Base-by-base conservation (phyloP, 2,797 vertebrate species). In the Cossypha caffra region DNA sequence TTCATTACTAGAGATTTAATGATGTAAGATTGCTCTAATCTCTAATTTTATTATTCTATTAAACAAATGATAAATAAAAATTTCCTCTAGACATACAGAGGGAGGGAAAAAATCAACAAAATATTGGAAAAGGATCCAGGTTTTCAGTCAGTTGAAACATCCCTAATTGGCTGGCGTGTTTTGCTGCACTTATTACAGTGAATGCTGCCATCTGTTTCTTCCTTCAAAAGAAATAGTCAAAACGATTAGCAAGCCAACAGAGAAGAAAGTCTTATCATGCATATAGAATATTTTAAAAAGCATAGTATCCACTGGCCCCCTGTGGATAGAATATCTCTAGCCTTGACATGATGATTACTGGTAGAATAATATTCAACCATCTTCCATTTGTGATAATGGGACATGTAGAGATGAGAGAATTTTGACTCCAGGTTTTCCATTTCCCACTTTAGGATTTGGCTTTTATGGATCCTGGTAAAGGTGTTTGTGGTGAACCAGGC, bases 181-280 rank as follows among this genome's bases (percentile, higher is more conserved):
- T 94, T 92, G 59, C 82, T 91, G 85, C 85, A 73, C 69, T 94
- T 96, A 86, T 55, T 96, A 91, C 82, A 83, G 82, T 75, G 82
- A 95, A 96, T 90, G 69, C 69, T 95, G 87, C 94, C 96, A 96
- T 95, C 96, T 96, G 96, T 96, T 96, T 93, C 93, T 93, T 94
- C 86, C 76, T 93, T 96, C 89, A 96, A 91, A 96, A 94, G 91
- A 93, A 96, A 91, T 17, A 90, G 79, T 88, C 43, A 68, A 75
- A 91, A 91, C 8, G 48, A 95, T 95, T 96, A 97, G 68, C 81
- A 95, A 88, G 84, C 64, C 74, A 91, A 71, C 67, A 35, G 74
- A 91, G 72, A 91, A 88, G 54, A 40, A 85, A 96, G 55, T 26
- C 62, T 90, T 86, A 66, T 50, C 59, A 68, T 52, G 72, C 85